Percentiles rank a stretch among this genome's conserved stretches.
Evolutionary conservation across 2,113 vertebrate genomes (phyloP).

Genomic region (Notarius lentiginosus): DNA sequence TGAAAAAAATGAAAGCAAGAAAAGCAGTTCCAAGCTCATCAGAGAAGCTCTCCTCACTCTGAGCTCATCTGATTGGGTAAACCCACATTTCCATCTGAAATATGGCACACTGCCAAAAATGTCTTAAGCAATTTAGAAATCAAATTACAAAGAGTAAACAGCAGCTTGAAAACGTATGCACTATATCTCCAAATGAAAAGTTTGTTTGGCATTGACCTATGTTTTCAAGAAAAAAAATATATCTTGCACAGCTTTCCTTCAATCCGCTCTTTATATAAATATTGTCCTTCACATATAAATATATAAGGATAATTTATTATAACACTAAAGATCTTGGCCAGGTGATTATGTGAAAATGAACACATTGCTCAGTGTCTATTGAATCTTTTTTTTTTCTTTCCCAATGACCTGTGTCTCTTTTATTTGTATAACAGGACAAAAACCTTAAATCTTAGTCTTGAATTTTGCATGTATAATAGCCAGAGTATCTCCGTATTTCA

Average conservation of each 20-base stretch:
- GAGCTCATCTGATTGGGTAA: neutral
- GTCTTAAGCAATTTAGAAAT: slow-evolving; percentile 10
- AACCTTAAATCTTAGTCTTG: neutral
- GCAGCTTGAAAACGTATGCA: neutral
- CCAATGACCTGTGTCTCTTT: neutral
- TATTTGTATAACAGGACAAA: neutral
- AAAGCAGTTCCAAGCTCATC: slow-evolving; percentile 8
- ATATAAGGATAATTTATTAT: neutral
- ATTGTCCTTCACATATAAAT: neutral
- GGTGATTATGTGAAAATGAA: neutral
- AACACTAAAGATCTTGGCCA: neutral
- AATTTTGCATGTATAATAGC: neutral
- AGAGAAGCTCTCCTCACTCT: neutral
- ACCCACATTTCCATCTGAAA: slow-evolving; percentile 6
- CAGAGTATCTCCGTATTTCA: neutral
- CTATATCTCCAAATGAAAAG: neutral
- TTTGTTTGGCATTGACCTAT: neutral
- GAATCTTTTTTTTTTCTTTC: neutral
- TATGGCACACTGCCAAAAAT: slow-evolving; percentile 12
- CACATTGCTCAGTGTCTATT: neutral
- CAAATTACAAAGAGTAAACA: slow-evolving; percentile 1
- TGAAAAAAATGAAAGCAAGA: neutral
- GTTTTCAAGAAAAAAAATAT: neutral
- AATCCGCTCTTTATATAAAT: neutral
- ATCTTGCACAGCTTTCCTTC: neutral